These are phyloP conservation scores for Pasiphila rectangulata DNA, from an alignment of 2,888 invertebrate genomes.

Conservation along the genomic window DNA sequence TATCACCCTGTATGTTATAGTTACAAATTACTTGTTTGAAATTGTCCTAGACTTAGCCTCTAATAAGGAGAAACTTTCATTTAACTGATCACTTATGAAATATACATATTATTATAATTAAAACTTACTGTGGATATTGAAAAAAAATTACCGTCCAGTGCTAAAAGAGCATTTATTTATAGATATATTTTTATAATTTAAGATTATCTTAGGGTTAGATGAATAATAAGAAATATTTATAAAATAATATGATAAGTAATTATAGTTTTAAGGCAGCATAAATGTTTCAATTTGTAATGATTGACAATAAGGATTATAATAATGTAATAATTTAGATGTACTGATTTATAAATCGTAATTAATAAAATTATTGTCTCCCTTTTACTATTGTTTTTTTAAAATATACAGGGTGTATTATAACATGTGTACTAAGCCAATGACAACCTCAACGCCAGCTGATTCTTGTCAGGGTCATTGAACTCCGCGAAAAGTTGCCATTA, in stretches of 20 bases:
- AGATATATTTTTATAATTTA: no score
- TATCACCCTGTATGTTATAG: no score
- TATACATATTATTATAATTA: no score
- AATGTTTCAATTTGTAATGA: background rate
- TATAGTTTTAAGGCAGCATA: background rate
- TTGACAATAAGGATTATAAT: background rate
- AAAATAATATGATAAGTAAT: background rate
- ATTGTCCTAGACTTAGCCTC: no score
- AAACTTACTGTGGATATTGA: background rate
- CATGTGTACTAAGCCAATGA: no score
- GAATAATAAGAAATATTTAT: background rate
- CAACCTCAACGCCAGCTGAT: no score
- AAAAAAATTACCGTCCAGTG: background rate
- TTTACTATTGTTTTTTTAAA: background rate
- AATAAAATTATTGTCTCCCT: constrained; percentile 5
- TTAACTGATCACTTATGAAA: no score
- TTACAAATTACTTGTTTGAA: no score
- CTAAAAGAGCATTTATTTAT: background rate
- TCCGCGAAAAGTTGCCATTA: no score
- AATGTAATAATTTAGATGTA: background rate
- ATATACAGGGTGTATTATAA: no score
- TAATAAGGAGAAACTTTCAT: no score
- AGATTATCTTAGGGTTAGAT: background rate
- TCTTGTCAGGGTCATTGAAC: no score
- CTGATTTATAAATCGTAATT: background rate